Evolutionary conservation across 2,113 vertebrate species (phyloP).

Genomic region (Pterocles burchelli): DNA sequence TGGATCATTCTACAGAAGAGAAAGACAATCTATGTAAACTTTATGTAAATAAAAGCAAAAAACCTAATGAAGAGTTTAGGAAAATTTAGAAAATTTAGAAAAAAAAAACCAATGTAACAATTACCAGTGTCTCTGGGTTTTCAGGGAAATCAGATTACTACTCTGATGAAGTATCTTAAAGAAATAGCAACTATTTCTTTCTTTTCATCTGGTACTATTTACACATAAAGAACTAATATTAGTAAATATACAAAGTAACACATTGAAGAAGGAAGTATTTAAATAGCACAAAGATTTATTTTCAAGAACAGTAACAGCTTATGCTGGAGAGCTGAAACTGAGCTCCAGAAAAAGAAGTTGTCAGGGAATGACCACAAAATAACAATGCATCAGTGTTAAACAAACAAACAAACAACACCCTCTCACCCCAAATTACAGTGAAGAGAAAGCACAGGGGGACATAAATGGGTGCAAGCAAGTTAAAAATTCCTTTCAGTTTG

Average conservation of each 20-base stretch:
- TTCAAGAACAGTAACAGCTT: background rate
- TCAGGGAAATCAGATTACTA: background rate
- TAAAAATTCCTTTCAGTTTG: background rate
- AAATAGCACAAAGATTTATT: background rate
- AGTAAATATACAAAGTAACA: background rate
- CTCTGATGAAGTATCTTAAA: background rate
- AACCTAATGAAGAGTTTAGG: background rate
- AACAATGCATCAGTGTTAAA: background rate
- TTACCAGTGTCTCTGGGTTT: background rate
- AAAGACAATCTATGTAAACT: background rate
- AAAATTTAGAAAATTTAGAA: background rate
- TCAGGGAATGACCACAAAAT: background rate
- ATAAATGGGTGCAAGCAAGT: background rate
- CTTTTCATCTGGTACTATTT: background rate
- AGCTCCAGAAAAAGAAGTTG: background rate
- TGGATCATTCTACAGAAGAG: background rate
- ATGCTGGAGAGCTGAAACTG: background rate
- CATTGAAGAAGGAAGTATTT: background rate
- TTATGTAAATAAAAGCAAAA: background rate
- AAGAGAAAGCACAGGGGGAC: background rate
- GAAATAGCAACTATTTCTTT: background rate
- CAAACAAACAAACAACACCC: background rate
- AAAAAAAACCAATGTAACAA: background rate
- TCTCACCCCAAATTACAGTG: background rate
- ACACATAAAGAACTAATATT: background rate